A percentile compares a stretch with the other conserved stretches of the same genome.
Evolutionary conservation across 2,888 invertebrate genomes (phyloP).

Genomic region (Nesidiocoris tenuis): DNA sequence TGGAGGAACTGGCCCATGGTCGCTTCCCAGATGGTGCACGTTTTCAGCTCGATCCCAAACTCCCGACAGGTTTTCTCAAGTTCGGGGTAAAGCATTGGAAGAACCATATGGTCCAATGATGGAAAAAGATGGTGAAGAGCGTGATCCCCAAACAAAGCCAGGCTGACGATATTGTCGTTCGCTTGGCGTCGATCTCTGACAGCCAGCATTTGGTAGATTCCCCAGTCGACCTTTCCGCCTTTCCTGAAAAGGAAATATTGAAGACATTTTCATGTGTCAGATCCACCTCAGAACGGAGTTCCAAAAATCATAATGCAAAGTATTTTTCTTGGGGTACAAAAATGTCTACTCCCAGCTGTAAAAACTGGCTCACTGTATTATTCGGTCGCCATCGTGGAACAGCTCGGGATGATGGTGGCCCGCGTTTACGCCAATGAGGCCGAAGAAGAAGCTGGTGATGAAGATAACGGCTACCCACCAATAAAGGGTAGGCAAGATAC

Average conservation of each 20-base stretch:
- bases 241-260: slow-evolving; percentile 46
- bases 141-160: slow-evolving; percentile 77
- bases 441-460: slow-evolving; percentile 63
- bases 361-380: neutral
- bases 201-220: slow-evolving; percentile 72
- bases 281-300: no score
- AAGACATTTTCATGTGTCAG: neutral
- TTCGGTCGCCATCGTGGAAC: slow-evolving; percentile 73
- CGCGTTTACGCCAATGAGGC: slow-evolving; percentile 67
- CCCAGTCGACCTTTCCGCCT: slow-evolving; percentile 65
- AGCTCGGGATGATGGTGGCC: slow-evolving; percentile 79
- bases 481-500: slow-evolving; percentile 53
- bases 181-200: slow-evolving; percentile 67
- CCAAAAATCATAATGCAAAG: no score
- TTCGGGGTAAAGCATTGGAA: slow-evolving; percentile 66
- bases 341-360: no score
- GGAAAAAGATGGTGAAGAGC: slow-evolving; percentile 78
- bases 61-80: slow-evolving; percentile 65
- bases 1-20: slow-evolving; percentile 68
- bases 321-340: no score
- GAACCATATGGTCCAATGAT: slow-evolving; percentile 71
- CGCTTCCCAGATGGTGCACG: slow-evolving; percentile 61
- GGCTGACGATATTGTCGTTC: slow-evolving; percentile 60
- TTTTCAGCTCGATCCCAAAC: slow-evolving; percentile 60
- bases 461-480: slow-evolving; percentile 63